Evolutionary conservation across 2,797 vertebrate genomes (phyloP), one percentile per base, ranked within the genome.

Genomic region (Podargus strigoides): DNA sequence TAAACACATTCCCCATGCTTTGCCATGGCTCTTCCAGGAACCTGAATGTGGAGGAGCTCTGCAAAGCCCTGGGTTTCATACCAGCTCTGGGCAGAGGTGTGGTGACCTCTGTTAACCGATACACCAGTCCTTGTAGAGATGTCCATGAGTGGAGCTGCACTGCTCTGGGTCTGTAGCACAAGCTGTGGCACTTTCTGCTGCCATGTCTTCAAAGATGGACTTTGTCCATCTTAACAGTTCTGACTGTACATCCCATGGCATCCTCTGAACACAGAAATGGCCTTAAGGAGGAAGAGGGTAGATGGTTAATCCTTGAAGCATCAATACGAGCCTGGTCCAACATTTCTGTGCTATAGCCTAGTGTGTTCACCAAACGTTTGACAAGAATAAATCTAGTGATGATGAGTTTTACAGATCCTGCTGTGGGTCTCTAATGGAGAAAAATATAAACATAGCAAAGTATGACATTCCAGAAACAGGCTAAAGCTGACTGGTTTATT

Each of bases 401-500:
- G 79, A 95, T 0, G 2, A 83, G 80, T 73, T 85, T 81, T 59
- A 56, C 6, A 1, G 85, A 73, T 60, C 83, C 89, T 93, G 46
- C 84, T 96, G 62, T 46, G 64, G 9, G 66, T 89, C 56, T 84
- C 85, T 94, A 85, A 80, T 49, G 52, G 94, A 88, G 88, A 92
- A 90, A 90, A 79, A 63, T 64, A 90, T 50, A 83, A 96, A 90
- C 72, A 95, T 44, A 44, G 59, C 27, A 56, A 80, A 64, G 66
- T 39, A 67, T 22, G 28, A 83, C 56, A 41, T 36, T 84, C 87
- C 68, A 91, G 76, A 50, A 55, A 53, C 76, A 56, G 47, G 59
- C 83, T 85, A 56, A 89, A 94, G 34, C 36, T 87, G 86, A n/a
- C 73, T 86, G 63, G 66, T 94, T 94, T 89, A 68, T 81, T 96